Conservation (phyloP, 2,888 invertebrate genomes). For the Prosapia bicincta region DNA sequence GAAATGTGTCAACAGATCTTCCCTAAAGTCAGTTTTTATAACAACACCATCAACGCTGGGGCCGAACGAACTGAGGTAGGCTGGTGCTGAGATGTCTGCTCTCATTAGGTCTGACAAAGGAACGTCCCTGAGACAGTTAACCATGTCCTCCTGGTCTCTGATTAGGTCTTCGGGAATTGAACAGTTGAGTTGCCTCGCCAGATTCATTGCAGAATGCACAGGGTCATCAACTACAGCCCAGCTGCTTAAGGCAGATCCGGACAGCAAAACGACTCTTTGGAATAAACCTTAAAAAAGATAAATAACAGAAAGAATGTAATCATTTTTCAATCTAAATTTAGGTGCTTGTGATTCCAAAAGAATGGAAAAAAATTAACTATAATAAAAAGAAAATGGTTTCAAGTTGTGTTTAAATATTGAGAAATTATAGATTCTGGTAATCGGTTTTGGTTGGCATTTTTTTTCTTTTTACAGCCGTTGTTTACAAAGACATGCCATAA, state of each 20-base stretch:
- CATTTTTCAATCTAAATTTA: too few species aligned
- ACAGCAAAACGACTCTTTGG: conserved; percentile 80
- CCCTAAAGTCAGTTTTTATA: conserved; percentile 82
- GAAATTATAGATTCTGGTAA: too few species aligned
- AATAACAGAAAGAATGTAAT: too few species aligned
- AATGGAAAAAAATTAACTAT: too few species aligned
- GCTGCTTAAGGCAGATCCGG: conserved; percentile 83
- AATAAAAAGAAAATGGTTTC: too few species aligned
- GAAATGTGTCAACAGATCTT: conserved; percentile 70
- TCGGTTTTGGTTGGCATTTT: too few species aligned
- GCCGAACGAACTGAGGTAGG: conserved; percentile 83
- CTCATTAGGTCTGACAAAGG: conserved; percentile 69
- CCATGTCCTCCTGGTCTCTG: conserved; percentile 78
- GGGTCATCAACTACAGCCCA: conserved; percentile 90
- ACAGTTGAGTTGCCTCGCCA: conserved; percentile 80
- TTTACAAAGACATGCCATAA: too few species aligned
- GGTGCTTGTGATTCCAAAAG: too few species aligned
- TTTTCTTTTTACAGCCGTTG: too few species aligned
- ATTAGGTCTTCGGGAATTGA: conserved; percentile 75
- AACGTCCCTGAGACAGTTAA: conserved; percentile 77
- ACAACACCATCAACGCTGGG: conserved; percentile 81
- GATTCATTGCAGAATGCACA: conserved; percentile 72
- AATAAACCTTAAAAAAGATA: conserved; percentile 66
- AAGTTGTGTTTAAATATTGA: too few species aligned
- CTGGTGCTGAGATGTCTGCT: conserved; percentile 74